A percentile compares a stretch with the other conserved stretches of the same genome.
Conservation (phyloP, 1,140 invertebrate genomes). For the Reticulitermes speratus region DNA sequence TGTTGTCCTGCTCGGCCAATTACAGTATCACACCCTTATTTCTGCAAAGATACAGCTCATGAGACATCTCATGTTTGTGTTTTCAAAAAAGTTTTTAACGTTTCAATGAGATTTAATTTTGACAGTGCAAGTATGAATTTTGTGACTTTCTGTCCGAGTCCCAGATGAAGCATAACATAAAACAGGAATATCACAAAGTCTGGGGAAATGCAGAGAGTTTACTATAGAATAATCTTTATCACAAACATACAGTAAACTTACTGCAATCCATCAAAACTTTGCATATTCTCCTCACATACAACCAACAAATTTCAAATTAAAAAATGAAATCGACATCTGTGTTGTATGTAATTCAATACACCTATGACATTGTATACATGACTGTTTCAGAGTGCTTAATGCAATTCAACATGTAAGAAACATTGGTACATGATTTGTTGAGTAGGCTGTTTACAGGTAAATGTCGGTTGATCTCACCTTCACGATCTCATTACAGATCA, state of each 20-base stretch:
- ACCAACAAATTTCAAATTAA: not conserved
- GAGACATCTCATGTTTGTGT: slow-evolving; percentile 33
- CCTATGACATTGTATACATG: not conserved
- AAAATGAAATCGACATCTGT: not conserved
- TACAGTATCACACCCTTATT: slow-evolving; percentile 33
- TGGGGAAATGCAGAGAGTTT: not conserved
- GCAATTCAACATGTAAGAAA: not conserved
- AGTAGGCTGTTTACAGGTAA: slow-evolving; percentile 11
- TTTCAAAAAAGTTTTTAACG: slow-evolving; percentile 18
- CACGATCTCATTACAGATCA: slow-evolving; percentile 1
- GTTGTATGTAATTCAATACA: not conserved
- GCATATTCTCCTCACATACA: not conserved
- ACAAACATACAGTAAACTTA: not conserved
- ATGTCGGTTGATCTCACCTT: not conserved
- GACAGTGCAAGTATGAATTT: not conserved
- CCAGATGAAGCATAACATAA: not conserved
- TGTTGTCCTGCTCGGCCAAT: slow-evolving; percentile 28
- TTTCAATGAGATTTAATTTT: not conserved
- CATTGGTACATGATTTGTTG: slow-evolving; percentile 12
- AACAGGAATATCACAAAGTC: not conserved
- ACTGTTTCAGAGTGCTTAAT: too few relatives aligned
- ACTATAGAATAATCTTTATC: not conserved
- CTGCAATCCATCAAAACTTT: not conserved
- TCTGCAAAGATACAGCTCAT: slow-evolving; percentile 40
- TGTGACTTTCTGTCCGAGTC: not conserved